Conservation (phyloP, 2,888 invertebrate species). For the Xanthia icteritia region DNA sequence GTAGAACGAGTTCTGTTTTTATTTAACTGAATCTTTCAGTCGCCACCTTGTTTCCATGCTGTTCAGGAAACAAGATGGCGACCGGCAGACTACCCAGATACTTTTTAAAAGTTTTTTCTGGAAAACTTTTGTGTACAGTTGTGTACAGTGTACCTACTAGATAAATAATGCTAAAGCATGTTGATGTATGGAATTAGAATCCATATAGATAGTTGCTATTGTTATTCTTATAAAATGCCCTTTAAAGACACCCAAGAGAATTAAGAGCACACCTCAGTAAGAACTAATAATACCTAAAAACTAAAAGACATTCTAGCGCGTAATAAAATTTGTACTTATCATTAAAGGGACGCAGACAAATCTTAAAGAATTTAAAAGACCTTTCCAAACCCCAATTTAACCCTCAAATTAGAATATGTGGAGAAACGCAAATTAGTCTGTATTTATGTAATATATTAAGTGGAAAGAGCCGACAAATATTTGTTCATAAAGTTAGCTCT, state of each 20-base stretch:
- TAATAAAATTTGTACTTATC: background rate
- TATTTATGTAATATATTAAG: constrained; percentile 60
- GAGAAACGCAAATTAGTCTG: constrained; percentile 50
- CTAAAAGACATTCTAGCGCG: background rate
- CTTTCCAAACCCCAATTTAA: constrained; percentile 20
- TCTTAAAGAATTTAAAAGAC: constrained; percentile 1
- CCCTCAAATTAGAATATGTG: constrained; percentile 52
- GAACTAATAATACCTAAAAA: background rate
- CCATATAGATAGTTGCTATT: background rate
- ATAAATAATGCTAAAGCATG: background rate
- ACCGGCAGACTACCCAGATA: background rate
- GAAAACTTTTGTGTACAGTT: too few relatives aligned
- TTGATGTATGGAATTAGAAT: background rate
- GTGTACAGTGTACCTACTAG: background rate
- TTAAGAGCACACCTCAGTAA: background rate
- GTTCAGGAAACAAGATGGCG: background rate
- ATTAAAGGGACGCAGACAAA: background rate
- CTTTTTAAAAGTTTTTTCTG: background rate
- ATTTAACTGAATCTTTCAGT: background rate
- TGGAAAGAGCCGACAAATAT: constrained; percentile 64
- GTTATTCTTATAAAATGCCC: background rate
- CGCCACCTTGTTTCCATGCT: background rate
- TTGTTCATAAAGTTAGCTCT: constrained; percentile 72
- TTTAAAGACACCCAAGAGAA: background rate
- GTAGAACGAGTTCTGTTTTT: background rate